Evolutionary conservation across 2,797 vertebrate species (phyloP).

Genomic region (Sorex maritimensis): DNA sequence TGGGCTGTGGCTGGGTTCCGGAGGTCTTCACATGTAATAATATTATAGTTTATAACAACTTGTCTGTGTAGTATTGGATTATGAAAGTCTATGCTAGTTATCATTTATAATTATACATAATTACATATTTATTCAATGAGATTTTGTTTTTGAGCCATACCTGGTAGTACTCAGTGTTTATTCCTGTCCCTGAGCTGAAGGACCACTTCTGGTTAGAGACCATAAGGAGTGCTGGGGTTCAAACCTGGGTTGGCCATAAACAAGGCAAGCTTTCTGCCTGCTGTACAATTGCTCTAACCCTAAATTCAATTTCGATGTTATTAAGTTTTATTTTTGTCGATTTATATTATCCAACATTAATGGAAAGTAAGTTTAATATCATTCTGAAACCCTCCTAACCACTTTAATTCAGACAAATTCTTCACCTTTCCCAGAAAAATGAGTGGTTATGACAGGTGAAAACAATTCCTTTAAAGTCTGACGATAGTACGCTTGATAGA

Average conservation of each 20-base stretch:
- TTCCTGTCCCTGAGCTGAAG: no score
- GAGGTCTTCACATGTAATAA: neutral
- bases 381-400: neutral
- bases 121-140: neutral
- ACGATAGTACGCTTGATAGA: conserved; percentile 22
- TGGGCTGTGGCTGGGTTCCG: no score
- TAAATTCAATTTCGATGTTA: neutral
- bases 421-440: conserved; percentile 23
- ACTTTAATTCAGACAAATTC: neutral
- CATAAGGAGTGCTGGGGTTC: no score
- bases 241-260: no score
- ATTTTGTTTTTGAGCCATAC: neutral
- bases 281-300: no score
- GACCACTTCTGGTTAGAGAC: no score
- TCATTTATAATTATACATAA: no score
- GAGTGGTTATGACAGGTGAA: neutral
- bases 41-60: neutral
- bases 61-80: neutral
- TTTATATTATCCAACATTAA: neutral
- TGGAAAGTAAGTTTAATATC: neutral
- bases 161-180: no score
- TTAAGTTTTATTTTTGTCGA: neutral
- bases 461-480: conserved; percentile 12
- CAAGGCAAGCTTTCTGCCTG: no score
- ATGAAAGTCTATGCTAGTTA: neutral